phyloP scores from a whole-genome alignment of 2,113 vertebrate species.

The Cavia porcellus region DNA sequence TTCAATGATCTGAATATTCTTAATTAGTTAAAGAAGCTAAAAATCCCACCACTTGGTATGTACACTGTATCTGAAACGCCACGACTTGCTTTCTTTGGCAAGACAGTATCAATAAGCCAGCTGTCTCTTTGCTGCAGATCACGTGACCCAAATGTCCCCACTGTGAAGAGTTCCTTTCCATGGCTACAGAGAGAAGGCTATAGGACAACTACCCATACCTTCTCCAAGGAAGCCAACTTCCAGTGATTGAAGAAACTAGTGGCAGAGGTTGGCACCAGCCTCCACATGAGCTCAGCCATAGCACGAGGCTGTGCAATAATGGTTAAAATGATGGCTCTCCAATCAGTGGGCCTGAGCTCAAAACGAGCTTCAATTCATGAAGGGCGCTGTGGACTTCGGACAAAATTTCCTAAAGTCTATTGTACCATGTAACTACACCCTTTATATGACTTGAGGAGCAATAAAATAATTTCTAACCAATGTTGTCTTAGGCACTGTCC shows the following conservation, averaged over 20 bases:
- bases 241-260: background rate
- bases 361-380: constrained; percentile 8
- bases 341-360: background rate
- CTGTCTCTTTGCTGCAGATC: background rate
- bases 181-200: background rate
- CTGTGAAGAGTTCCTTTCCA: background rate
- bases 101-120: background rate
- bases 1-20: background rate
- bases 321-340: background rate
- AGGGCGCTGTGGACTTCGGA: background rate
- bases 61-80: background rate
- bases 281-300: background rate
- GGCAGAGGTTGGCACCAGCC: background rate
- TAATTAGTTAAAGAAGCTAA: background rate
- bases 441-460: constrained; percentile 28
- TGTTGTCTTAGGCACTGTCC: background rate
- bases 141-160: background rate
- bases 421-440: background rate
- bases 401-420: background rate
- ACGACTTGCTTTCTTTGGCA: background rate
- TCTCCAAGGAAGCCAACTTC: background rate
- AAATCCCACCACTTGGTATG: background rate
- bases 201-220: background rate
- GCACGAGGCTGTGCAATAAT: background rate
- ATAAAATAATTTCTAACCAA: constrained; percentile 37